These are phyloP conservation scores for Tanypteryx hageni DNA, from an alignment of 2,888 invertebrate species.

Conservation along the genomic window DNA sequence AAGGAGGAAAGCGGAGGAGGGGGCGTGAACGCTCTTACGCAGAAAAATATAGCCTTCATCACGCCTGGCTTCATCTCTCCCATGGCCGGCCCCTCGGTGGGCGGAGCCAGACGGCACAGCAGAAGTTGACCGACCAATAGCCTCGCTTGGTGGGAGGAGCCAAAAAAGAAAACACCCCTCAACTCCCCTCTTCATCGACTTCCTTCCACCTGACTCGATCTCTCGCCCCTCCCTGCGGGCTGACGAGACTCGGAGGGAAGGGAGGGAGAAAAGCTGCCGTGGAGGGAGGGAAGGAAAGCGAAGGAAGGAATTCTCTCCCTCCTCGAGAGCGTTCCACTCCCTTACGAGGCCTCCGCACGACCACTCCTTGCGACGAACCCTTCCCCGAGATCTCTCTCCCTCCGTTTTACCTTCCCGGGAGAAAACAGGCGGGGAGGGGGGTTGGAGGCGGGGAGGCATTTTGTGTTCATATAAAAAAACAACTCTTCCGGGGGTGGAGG, in stretches of 20 bases:
- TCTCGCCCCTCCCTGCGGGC: slow-evolving; percentile 41
- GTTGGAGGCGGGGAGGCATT: background rate
- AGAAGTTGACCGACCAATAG: background rate
- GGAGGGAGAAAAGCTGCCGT: background rate
- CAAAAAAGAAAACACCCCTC: background rate
- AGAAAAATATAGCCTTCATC: slow-evolving; percentile 61
- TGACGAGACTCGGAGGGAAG: background rate
- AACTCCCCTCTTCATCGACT: background rate
- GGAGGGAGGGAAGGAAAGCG: background rate
- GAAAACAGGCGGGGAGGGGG: background rate
- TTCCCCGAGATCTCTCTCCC: slow-evolving; percentile 1
- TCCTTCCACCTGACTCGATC: background rate
- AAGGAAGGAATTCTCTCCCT: background rate
- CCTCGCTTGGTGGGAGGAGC: background rate
- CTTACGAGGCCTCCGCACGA: background rate
- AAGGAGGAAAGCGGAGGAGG: background rate
- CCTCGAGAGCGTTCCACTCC: slow-evolving; percentile 34
- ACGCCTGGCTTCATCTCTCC: slow-evolving; percentile 31
- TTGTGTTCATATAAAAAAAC: background rate
- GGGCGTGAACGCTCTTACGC: slow-evolving; percentile 37
- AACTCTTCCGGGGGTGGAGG: background rate
- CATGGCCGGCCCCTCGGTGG: slow-evolving; percentile 45
- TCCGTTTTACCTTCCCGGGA: background rate
- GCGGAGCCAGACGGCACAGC: background rate
- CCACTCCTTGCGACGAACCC: background rate